phyloP scores from a whole-genome alignment of 2,113 vertebrate species.

The Accipiter cooperii region DNA sequence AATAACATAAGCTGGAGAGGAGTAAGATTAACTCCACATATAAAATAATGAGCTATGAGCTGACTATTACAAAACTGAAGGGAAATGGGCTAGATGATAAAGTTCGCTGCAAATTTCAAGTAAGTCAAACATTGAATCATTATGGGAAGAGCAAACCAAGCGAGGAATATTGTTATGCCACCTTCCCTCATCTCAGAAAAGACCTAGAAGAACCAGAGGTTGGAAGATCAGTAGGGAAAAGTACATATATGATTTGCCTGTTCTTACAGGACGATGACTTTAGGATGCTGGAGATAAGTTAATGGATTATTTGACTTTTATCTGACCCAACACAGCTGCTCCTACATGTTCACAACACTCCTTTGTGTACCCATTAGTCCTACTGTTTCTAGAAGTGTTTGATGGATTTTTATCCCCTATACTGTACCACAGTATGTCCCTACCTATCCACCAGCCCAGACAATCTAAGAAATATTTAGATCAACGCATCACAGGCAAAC shows the following conservation, averaged over 20 bases:
- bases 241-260: fast-evolving
- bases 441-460: background rate
- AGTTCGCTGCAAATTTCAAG: background rate
- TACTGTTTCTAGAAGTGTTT: background rate
- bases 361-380: too few relatives aligned
- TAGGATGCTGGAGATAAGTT: background rate
- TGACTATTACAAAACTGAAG: background rate
- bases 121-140: background rate
- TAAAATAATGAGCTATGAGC: background rate
- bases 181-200: background rate
- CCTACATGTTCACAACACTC: background rate
- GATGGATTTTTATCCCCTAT: background rate
- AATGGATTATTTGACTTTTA: background rate
- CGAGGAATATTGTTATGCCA: background rate
- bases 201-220: background rate
- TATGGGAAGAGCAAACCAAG: background rate
- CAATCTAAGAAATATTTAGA: background rate
- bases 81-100: background rate
- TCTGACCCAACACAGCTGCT: background rate
- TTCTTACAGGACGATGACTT: background rate
- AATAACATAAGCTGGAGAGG: background rate
- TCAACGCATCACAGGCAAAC: background rate
- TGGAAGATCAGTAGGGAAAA: background rate
- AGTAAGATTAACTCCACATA: background rate
- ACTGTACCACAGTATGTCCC: background rate